These are phyloP conservation scores for Gulo gulo DNA, from an alignment of 2,113 vertebrate genomes.

Conservation along the genomic window DNA sequence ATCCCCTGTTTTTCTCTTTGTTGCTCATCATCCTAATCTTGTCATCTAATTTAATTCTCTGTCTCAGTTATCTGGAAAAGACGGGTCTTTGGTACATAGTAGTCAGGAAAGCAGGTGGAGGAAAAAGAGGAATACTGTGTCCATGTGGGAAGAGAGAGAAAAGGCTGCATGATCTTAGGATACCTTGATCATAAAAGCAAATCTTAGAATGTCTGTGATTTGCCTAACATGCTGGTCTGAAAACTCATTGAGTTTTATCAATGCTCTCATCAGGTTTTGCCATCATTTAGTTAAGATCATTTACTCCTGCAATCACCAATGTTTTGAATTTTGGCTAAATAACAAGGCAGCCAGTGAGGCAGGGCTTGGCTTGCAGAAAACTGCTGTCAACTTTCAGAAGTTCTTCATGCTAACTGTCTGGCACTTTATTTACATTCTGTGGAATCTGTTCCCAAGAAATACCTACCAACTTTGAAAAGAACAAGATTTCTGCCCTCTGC, in stretches of 20 bases:
- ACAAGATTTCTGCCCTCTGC: constrained; percentile 39
- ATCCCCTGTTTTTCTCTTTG: background rate
- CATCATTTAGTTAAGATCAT: background rate
- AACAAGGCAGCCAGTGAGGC: background rate
- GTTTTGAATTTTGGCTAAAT: background rate
- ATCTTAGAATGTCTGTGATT: background rate
- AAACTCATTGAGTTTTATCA: background rate
- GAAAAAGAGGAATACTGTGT: background rate
- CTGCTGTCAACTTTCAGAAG: background rate
- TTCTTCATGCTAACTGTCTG: background rate
- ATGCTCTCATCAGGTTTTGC: background rate
- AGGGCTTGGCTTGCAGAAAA: background rate
- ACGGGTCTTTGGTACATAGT: background rate
- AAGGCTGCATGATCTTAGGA: background rate
- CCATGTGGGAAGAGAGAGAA: background rate
- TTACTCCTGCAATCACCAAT: background rate
- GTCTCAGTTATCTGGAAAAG: background rate
- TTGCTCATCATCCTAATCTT: background rate
- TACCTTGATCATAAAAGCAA: background rate
- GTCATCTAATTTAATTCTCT: background rate
- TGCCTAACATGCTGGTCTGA: background rate
- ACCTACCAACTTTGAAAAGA: background rate
- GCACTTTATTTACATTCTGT: background rate
- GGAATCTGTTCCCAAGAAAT: background rate
- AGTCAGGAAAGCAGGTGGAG: background rate